These are phyloP conservation scores for Phodopus roborovskii DNA, from an alignment of 2,113 vertebrate species.

Conservation along the genomic window DNA sequence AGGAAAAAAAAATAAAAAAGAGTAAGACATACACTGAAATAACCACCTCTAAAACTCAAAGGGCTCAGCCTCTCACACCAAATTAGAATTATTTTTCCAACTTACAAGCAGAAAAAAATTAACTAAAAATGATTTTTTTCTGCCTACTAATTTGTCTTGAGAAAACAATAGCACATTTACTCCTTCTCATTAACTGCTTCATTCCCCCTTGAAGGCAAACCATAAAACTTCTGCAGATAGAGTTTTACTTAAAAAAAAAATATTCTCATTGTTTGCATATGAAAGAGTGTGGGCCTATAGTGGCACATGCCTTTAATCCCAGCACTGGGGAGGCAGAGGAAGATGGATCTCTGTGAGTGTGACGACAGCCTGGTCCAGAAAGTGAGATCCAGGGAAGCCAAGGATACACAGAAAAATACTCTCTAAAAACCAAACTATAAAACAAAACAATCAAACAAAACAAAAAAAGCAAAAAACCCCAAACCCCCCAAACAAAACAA, in stretches of 20 bases:
- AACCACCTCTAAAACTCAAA: fast-evolving
- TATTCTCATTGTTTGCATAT: neutral
- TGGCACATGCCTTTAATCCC: neutral
- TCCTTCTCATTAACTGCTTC: neutral
- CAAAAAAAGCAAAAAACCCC: no score
- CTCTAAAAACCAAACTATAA: neutral
- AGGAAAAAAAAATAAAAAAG: conserved; percentile 15
- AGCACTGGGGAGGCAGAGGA: neutral
- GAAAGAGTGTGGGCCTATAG: neutral
- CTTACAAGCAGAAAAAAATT: neutral
- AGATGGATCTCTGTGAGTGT: neutral
- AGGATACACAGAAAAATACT: neutral
- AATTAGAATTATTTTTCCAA: neutral
- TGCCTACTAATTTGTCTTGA: neutral
- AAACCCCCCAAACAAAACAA: no score
- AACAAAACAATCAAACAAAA: no score
- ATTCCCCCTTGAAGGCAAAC: neutral
- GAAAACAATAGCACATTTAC: neutral
- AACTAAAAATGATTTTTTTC: neutral
- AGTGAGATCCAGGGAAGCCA: neutral
- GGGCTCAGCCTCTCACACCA: neutral
- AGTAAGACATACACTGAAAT: neutral
- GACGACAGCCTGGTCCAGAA: neutral
- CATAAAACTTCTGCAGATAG: conserved; percentile 65
- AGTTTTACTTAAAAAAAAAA: conserved; percentile 59